Base-by-base conservation (phyloP, 2,888 invertebrate genomes). In the Thelaira solivaga region DNA sequence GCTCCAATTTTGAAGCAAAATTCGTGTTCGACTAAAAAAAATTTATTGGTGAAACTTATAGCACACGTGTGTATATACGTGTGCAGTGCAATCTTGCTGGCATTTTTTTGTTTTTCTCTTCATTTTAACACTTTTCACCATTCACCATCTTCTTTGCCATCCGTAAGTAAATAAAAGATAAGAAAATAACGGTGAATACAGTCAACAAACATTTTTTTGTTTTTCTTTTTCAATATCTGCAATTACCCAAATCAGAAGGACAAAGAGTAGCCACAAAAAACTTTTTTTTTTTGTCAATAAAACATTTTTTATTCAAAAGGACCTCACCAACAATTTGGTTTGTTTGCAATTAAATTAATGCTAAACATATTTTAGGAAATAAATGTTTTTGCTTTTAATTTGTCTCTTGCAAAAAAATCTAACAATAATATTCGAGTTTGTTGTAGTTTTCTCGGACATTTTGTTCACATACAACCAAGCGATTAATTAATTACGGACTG, bases 171-270 rank as follows among this genome's bases (percentile, higher is more conserved):
- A 49, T 49, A 41, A 69, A 69, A 69, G 24, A 51, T 68, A 41
- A 22, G 22, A 18, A 71, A 43, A 62, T 55, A 64, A 22, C 16
- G 31, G 47, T 53, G 51, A 51, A 61, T 43, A 26, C 43, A 2
- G 43, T 62, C 8, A 53, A 43, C n/a, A 10, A 64, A n/a, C 39
- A 64, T 16, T 64, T 55, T n/a, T 16, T n/a, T 6, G 62, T 68
- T 62, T 75, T 55, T 68, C 22, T n/a, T n/a, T n/a, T n/a, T n/a
- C n/a, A n/a, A n/a, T n/a, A n/a, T n/a, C 67, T 75, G 74, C 74
- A 68, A 61, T 75, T 75, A 68, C 45, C 53, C 22, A 47, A 36
- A 64, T 61, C 59, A 16, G n/a, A 31, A 22, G n/a, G n/a, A n/a
- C n/a, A 31, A 11, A 36, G 36, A 39, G 36, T n/a, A 68, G n/a